Evolutionary conservation across 2,113 vertebrate species (phyloP).

Genomic region (Brienomyrus brachyistius): DNA sequence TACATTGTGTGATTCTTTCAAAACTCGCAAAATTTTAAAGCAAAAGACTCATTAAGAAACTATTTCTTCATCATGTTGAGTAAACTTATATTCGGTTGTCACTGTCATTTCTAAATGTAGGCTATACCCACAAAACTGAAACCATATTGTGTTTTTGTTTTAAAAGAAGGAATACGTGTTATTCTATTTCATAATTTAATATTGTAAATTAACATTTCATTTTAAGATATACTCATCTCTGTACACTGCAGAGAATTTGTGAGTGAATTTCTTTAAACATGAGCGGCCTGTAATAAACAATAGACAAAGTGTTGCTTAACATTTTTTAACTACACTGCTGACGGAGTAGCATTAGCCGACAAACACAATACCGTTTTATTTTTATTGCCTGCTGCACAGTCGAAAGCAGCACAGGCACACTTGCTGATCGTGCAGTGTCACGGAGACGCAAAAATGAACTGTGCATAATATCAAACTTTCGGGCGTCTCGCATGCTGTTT

Average conservation of each 20-base stretch:
- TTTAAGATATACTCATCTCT: background rate
- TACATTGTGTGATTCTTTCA: background rate
- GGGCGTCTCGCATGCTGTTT: background rate
- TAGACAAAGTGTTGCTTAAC: background rate
- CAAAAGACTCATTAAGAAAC: background rate
- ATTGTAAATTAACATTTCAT: background rate
- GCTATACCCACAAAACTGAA: background rate
- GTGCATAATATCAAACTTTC: background rate
- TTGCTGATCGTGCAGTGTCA: background rate
- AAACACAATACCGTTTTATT: background rate
- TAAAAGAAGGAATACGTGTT: background rate
- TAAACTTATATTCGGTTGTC: background rate
- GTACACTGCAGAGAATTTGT: background rate
- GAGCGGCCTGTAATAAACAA: background rate
- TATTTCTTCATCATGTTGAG: background rate
- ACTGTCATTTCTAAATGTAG: constrained; percentile 2
- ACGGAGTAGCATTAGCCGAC: background rate
- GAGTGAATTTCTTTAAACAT: constrained; percentile 15
- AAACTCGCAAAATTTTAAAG: background rate
- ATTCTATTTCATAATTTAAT: background rate
- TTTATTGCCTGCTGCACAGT: background rate
- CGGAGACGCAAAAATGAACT: background rate
- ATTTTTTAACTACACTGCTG: background rate
- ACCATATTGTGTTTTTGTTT: background rate
- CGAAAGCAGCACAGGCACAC: background rate